Base-by-base conservation (phyloP, 2,797 vertebrate genomes). In the Alosa sapidissima region DNA sequence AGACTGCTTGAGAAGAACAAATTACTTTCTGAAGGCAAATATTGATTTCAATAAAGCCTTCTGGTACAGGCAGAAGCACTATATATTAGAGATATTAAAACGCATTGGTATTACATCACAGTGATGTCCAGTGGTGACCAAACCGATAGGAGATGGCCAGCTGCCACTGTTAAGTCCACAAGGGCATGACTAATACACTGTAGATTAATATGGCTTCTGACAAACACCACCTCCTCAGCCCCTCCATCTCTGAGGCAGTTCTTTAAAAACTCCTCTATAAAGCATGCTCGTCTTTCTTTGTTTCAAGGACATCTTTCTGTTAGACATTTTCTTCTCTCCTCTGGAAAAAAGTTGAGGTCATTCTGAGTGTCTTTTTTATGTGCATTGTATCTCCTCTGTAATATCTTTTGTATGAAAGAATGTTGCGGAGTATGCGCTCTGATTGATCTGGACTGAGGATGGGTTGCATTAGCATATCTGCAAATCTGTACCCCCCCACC, bases 241-340 rank as follows among this genome's bases (percentile, higher is more conserved):
- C 28, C 28, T 33, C 28, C 1, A 62, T 45, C 19, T 75, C 28
- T 72, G 24, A 72, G 5, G 68, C 36, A 75, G 36, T 41, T 75
- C 68, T 75, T 75, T 5, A 62, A 62, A 62, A 62, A 62, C 58
- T 24, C 58, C 58, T 60, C 58, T 62, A 75, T 75, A 45, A 45
- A 75, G 68, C 33, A 72, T 11, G 36, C 36, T 45, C 68, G 13
- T 81, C 82, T 81, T 88, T 86, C 49, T 45, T 82, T 85, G 84
- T 86, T 87, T 87, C 88, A 86, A 84, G 33, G 87, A 88, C 86
- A 47, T 81, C 4, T 86, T 85, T 87, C 88, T 86, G 85, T 89
- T 86, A 82, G 87, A 86, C 82, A 82, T 54, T 84, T 52, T 82
- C 81, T 83, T 65, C 41, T 83, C 81, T 82, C 65, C 78, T 81